These are phyloP conservation scores for Myopa tessellatipennis DNA, from an alignment of 2,888 invertebrate species.

Conservation along the genomic window DNA sequence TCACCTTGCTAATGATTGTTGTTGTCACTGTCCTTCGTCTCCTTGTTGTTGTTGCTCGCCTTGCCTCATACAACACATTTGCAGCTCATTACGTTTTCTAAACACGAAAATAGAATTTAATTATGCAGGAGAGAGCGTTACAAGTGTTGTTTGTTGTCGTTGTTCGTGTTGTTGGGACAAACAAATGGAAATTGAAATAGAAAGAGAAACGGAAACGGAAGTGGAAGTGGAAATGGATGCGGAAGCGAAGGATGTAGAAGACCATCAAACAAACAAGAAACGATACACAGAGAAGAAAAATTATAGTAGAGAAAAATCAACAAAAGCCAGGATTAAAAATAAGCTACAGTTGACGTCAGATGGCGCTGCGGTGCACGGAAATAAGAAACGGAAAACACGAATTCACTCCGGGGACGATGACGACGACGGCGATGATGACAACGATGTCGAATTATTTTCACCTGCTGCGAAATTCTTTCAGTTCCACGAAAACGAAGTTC, in stretches of 20 bases:
- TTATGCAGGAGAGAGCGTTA: conserved; percentile 13
- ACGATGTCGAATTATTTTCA: conserved; percentile 2
- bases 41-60: not conserved
- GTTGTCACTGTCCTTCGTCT: not conserved
- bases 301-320: not conserved
- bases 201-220: not conserved
- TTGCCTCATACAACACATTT: not conserved
- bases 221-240: not conserved
- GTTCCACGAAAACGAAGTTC: not conserved
- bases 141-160: conserved; percentile 24
- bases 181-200: not conserved
- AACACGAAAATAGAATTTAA: conserved; percentile 24
- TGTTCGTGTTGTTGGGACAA: not conserved
- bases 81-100: conserved; percentile 25
- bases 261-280: not conserved
- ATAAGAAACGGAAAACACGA: not conserved
- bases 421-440: not conserved
- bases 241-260: not conserved
- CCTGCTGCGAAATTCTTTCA: not conserved
- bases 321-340: not conserved
- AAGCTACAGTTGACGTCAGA: not conserved
- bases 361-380: not conserved
- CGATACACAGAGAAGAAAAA: not conserved
- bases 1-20: not conserved
- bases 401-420: not conserved